Conservation (phyloP, 92 coral and sea anemone genomes). For the Metridium senile region DNA sequence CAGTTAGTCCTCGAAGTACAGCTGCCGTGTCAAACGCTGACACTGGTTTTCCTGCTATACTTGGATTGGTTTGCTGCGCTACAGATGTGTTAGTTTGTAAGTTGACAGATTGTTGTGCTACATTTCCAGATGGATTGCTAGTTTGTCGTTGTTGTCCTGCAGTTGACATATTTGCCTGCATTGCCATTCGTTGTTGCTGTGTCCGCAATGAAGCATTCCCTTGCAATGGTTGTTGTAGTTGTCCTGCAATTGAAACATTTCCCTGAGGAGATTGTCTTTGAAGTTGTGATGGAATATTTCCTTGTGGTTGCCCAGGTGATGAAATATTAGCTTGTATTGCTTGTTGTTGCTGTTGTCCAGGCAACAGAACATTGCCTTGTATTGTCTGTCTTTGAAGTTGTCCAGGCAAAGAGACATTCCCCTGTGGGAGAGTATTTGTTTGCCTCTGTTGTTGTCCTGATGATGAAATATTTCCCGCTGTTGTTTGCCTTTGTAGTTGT, state of each 20-base stretch:
- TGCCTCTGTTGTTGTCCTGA: neutral
- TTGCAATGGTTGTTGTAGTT: neutral
- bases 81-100: neutral
- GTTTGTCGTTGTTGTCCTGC: neutral
- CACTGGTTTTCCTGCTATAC: neutral
- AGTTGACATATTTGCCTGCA: neutral
- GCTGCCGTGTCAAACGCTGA: constrained; percentile 33
- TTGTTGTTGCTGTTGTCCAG: neutral
- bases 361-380: neutral
- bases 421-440: neutral
- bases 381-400: neutral
- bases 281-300: neutral
- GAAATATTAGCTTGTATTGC: neutral
- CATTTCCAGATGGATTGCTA: neutral
- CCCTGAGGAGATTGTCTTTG: neutral
- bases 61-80: constrained; percentile 1
- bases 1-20: constrained; percentile 27
- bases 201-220: neutral
- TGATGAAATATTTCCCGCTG: neutral
- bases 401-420: neutral
- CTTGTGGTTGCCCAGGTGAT: neutral
- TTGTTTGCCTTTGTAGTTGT: constrained; percentile 1
- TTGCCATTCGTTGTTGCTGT: neutral
- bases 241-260: neutral
- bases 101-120: neutral